Percentiles rank a stretch among this genome's conserved stretches.
Evolutionary conservation across 2,113 vertebrate species (phyloP).

Genomic region (Candoia aspera): DNA sequence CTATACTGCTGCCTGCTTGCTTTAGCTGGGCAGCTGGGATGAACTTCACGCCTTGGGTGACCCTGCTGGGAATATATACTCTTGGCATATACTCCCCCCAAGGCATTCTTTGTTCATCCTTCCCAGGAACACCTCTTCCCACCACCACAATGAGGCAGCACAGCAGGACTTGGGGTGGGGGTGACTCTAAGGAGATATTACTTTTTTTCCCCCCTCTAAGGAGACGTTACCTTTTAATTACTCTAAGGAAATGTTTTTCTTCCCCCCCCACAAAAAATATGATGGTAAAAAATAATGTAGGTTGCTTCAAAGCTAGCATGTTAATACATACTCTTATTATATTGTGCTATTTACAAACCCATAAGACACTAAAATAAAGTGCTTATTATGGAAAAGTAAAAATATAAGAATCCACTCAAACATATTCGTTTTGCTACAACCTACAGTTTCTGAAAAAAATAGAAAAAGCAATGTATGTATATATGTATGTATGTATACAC

Average conservation of each 20-base stretch:
- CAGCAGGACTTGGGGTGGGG: neutral
- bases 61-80: neutral
- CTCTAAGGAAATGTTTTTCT: no score
- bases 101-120: neutral
- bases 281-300: neutral
- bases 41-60: neutral
- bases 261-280: neutral
- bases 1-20: neutral
- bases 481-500: no score
- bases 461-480: no score
- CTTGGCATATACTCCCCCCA: neutral
- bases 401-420: no score
- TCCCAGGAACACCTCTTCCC: neutral
- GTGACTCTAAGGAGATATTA: no score
- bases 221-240: no score
- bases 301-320: neutral
- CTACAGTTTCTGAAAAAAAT: no score
- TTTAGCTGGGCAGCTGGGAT: neutral
- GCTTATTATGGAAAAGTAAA: no score
- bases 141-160: neutral
- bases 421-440: no score
- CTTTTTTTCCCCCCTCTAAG: no score
- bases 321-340: neutral
- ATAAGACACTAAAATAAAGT: no score
- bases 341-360: no score